Evolutionary conservation across 2,113 vertebrate genomes (phyloP), one percentile per base, ranked within the genome.

Genomic region (Nothocercus julius): DNA sequence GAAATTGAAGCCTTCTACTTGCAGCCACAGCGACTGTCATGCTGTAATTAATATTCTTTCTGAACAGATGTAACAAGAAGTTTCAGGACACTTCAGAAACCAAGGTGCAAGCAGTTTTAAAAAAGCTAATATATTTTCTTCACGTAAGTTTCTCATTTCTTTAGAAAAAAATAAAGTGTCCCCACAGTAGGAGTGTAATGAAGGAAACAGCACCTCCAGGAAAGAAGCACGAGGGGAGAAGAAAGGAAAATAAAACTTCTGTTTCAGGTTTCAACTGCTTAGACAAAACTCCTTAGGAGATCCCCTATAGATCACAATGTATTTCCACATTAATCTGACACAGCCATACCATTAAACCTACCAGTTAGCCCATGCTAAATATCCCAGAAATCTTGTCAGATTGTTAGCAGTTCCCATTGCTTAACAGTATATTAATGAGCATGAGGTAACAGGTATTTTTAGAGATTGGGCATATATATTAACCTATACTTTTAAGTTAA

Each of bases 21-120:
- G 44, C 53, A 85, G 84, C 34, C 44, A 83, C 51, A 82, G 75
- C 59, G 36, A 87, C 22, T 79, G 36, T 42, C n/a, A 44, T 67
- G 59, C 54, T 85, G 30, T 19, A 92, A 89, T 73, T 47, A 89
- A 64, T 82, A 67, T 25, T 75, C 25, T 70, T 82, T 70, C 66
- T 59, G 67, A 89, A 91, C 36, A 89, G 63, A 92, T 59, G 72
- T 54, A 89, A 59, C 27, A 45, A 27, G 34, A 83, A 69, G 63
- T 92, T 95, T 90, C 93, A 85, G n/a, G 56, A 67, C 11, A 67
- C 21, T 83, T 85, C 27, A 42, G 75, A 92, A 95, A 87, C 20
- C 15, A 84, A 90, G 49, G 44, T 61, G 87, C 36, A 68, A 78
- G 27, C 14, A 59, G 22, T 36, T 74, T 83, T 88, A 85, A 87